These are phyloP conservation scores for Macrocentrus cingulum DNA, from an alignment of 1,140 invertebrate genomes.

Conservation along the genomic window DNA sequence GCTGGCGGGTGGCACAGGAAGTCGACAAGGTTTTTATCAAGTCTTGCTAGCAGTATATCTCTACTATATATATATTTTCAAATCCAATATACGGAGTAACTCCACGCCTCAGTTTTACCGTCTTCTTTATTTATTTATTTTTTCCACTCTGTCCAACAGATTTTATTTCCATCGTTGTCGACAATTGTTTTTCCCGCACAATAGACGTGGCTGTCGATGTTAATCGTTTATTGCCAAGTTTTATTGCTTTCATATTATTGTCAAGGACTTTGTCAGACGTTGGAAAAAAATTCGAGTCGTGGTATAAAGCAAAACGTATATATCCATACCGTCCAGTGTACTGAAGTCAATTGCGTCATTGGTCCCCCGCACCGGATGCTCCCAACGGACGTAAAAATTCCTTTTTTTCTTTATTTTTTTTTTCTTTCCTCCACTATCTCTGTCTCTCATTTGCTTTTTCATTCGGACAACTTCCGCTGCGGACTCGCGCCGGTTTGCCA, in stretches of 20 bases:
- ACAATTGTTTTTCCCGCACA: not conserved
- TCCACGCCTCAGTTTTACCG: no score
- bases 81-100: not conserved
- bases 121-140: no score
- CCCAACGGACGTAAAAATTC: conserved; percentile 42
- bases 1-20: conserved; percentile 55
- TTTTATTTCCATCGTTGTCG: not conserved
- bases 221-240: conserved; percentile 3
- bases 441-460: conserved; percentile 26
- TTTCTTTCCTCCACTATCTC: conserved; percentile 24
- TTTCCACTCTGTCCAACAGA: not conserved
- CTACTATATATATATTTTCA: not conserved
- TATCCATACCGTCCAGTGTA: no score
- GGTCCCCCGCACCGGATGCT: conserved; percentile 38
- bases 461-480: conserved; percentile 31
- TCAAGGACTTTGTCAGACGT: not conserved
- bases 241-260: conserved; percentile 2
- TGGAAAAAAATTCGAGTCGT: not conserved
- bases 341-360: conserved; percentile 37
- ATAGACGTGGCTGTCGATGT: not conserved
- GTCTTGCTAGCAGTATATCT: conserved; percentile 5
- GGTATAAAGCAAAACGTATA: no score
- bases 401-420: no score
- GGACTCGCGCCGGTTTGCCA: conserved; percentile 19
- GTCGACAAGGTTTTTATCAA: conserved; percentile 58